phyloP scores from a whole-genome alignment of 2,113 vertebrate genomes.

The Gila orcuttii region DNA sequence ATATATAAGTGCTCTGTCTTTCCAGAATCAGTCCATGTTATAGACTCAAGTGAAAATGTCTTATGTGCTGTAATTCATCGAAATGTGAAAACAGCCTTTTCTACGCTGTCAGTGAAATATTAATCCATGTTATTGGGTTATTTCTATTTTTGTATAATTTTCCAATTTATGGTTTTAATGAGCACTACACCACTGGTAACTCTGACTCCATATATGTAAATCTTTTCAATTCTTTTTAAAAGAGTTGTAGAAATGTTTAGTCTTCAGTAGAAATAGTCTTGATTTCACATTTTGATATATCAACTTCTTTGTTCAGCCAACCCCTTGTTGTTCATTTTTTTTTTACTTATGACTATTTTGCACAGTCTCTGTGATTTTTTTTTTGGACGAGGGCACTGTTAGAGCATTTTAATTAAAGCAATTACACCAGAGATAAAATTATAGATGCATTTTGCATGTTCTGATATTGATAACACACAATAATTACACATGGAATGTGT shows the following conservation, averaged over 20 bases:
- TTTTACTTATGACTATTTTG: constrained; percentile 58
- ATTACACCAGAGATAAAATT: constrained; percentile 18
- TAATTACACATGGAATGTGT: constrained; percentile 33
- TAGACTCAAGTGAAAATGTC: constrained; percentile 53
- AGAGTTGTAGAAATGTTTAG: constrained; percentile 36
- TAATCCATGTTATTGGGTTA: constrained; percentile 44
- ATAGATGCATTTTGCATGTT: constrained; percentile 35
- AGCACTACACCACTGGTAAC: constrained; percentile 28
- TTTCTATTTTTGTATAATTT: constrained; percentile 60
- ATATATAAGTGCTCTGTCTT: constrained; percentile 59
- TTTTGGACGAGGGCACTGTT: constrained; percentile 30
- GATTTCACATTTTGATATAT: constrained; percentile 61
- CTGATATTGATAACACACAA: constrained; percentile 28
- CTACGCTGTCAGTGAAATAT: constrained; percentile 39
- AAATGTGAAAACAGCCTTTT: constrained; percentile 57
- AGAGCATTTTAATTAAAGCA: constrained; percentile 50
- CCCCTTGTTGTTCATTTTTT: background rate
- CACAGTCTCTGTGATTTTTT: constrained; percentile 61
- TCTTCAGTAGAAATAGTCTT: constrained; percentile 53
- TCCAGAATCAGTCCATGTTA: constrained; percentile 57
- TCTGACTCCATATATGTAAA: background rate
- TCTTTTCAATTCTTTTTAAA: constrained; percentile 18
- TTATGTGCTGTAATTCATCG: constrained; percentile 53
- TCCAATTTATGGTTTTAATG: constrained; percentile 40
- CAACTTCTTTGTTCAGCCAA: constrained; percentile 16